Percentiles rank a stretch among this genome's conserved stretches.
Conservation (phyloP, 2,888 invertebrate genomes). For the Halocaridina rubra region DNA sequence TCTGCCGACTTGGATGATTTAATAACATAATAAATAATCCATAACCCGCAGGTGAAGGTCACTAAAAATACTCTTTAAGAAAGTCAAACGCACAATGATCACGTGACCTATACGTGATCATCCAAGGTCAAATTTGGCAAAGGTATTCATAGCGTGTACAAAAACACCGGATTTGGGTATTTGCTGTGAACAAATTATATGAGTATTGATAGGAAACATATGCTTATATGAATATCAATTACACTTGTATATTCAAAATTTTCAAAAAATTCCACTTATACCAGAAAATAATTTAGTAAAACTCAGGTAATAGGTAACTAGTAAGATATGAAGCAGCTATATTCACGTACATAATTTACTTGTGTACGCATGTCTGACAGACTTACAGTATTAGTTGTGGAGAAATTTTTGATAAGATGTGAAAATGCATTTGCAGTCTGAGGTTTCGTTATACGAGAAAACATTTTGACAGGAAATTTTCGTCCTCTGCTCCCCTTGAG, state of each 20-base stretch:
- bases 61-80: too few relatives aligned
- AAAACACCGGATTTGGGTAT: too few relatives aligned
- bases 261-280: background rate
- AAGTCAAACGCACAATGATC: background rate
- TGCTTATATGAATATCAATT: background rate
- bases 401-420: slow-evolving; percentile 45
- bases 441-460: slow-evolving; percentile 38
- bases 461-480: background rate
- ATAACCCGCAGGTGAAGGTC: background rate
- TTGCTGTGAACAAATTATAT: too few relatives aligned
- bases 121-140: too few relatives aligned
- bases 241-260: background rate
- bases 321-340: background rate
- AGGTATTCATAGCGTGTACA: too few relatives aligned
- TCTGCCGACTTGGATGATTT: background rate
- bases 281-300: background rate
- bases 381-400: slow-evolving; percentile 48
- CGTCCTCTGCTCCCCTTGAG: background rate
- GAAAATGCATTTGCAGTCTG: slow-evolving; percentile 6
- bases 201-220: too few relatives aligned
- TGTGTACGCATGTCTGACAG: background rate
- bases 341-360: background rate
- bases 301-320: background rate
- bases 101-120: background rate
- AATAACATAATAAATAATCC: background rate